Base-by-base conservation (phyloP, 1,140 invertebrate species). In the Cydia fagiglandana region DNA sequence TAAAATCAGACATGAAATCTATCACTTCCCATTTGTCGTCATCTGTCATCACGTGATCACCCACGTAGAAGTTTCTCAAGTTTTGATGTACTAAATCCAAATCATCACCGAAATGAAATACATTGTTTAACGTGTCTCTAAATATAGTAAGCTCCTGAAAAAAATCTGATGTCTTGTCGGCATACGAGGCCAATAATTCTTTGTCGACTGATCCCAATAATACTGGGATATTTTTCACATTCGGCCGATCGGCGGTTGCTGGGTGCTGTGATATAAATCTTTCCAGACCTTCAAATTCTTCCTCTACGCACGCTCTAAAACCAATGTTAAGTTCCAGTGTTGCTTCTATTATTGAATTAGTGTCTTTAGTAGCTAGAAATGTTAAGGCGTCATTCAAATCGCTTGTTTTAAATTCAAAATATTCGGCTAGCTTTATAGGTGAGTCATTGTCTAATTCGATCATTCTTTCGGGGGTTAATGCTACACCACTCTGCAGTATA, bases 401-500 rank as follows among this genome's bases (percentile, higher is more conserved):
- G 28, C 56, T 34, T 2, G 77, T 79, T 7, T 73, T n/a, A 66
- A 76, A 74, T 28, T 77, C 81, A n/a, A 82, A 75, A 17, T 77
- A 34, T 73, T 53, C 34, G 24, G 81, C 76, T 73, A 82, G 41
- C 12, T n/a, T 68, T 2, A 79, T 20, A 13, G 79, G 74, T 6
- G 66, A 50, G 17, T 73, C 45, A 73, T 13, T 64, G 61, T 75
- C 28, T n/a, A 64, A 41, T 47, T 77, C 75, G 9, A 6, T 56
- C 20, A 64, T 15, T 70, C 70, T 47, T 17, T 20, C 38, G 41
- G 73, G 73, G 1, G n/a, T 24, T 24, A 79, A 24, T 24, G 79
- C 64, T n/a, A 77, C 73, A 30, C 78, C 78, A 77, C 80, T 79
- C 24, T 79, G 66, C 10, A 81, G 20, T 13, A 81, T 79, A 24